Evolutionary conservation across 2,888 invertebrate genomes (phyloP).

Genomic region (Plusia festucae): DNA sequence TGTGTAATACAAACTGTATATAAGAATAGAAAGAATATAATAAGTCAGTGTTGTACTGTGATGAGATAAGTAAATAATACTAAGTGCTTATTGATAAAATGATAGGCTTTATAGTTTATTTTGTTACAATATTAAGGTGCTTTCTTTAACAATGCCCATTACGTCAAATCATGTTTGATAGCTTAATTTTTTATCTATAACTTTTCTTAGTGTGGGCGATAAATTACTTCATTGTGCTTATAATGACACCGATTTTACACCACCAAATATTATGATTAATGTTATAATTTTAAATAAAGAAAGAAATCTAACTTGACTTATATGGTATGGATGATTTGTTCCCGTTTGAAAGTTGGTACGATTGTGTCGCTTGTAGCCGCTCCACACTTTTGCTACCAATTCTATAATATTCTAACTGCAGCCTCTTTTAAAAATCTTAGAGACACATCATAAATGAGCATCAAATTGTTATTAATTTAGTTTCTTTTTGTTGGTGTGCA

Average conservation of each 20-base stretch:
- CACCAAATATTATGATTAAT: conserved; percentile 60
- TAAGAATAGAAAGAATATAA: conserved; percentile 40
- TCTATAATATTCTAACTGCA: conserved; percentile 41
- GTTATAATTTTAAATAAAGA: conserved; percentile 64
- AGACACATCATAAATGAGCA: conserved; percentile 34
- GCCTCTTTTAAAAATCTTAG: conserved; percentile 31
- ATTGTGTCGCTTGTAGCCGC: conserved; percentile 38
- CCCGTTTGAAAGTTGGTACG: conserved; percentile 61
- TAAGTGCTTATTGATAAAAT: conserved; percentile 52
- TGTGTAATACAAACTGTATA: conserved; percentile 38
- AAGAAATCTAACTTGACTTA: conserved; percentile 69
- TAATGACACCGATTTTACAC: conserved; percentile 61
- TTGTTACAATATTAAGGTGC: conserved; percentile 31
- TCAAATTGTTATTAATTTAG: conserved; percentile 31
- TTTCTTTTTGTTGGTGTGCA: conserved; percentile 41
- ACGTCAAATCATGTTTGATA: conserved; percentile 46
- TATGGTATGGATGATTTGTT: conserved; percentile 64
- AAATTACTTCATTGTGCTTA: conserved; percentile 64
- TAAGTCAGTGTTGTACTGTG: conserved; percentile 44
- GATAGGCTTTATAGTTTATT: conserved; percentile 34
- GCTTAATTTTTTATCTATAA: conserved; percentile 47
- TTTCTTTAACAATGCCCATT: conserved; percentile 36
- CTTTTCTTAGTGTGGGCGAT: conserved; percentile 57
- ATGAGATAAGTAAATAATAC: conserved; percentile 54
- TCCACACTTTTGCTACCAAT: conserved; percentile 44